These are phyloP conservation scores for Elgonia sp. DNA, from an alignment of 2,888 invertebrate species.

Conservation along the genomic window DNA sequence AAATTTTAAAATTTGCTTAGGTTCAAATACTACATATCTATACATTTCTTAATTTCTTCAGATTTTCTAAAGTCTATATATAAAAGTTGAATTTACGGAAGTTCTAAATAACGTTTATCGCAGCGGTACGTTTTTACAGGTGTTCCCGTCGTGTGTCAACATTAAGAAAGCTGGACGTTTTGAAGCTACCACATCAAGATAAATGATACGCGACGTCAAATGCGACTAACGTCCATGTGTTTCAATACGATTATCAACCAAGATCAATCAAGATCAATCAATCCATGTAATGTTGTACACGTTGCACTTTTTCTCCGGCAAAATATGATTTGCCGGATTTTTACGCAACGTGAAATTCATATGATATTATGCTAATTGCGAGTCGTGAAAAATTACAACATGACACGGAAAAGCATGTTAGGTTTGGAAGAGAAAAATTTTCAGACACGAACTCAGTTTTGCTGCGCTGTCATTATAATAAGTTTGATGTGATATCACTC, in stretches of 20 bases:
- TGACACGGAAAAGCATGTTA: conserved; percentile 57
- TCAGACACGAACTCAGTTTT: conserved; percentile 44
- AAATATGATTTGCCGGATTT: conserved; percentile 42
- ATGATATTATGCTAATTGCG: conserved; percentile 62
- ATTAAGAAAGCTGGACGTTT: conserved; percentile 55
- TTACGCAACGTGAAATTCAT: conserved; percentile 31
- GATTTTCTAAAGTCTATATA: too few relatives aligned
- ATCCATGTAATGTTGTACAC: conserved; percentile 42
- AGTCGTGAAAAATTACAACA: conserved; percentile 40
- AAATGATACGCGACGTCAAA: conserved; percentile 60
- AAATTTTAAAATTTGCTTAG: too few relatives aligned
- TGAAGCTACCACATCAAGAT: conserved; percentile 67
- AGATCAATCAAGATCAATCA: conserved; percentile 69
- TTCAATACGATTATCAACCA: conserved; percentile 57
- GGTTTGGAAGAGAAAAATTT: conserved; percentile 26
- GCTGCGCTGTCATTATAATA: conserved; percentile 49
- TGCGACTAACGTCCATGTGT: conserved; percentile 47
- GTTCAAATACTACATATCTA: too few relatives aligned
- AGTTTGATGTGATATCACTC: conserved; percentile 47
- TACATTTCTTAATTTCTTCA: too few relatives aligned
- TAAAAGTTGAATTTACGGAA: conserved; percentile 35
- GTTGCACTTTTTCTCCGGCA: conserved; percentile 22
- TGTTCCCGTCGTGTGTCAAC: conserved; percentile 56
- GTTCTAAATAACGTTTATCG: conserved; percentile 54
- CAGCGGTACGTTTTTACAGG: conserved; percentile 37